Evolutionary conservation across 2,888 invertebrate species (phyloP).

Genomic region (Nomada ferruginata): DNA sequence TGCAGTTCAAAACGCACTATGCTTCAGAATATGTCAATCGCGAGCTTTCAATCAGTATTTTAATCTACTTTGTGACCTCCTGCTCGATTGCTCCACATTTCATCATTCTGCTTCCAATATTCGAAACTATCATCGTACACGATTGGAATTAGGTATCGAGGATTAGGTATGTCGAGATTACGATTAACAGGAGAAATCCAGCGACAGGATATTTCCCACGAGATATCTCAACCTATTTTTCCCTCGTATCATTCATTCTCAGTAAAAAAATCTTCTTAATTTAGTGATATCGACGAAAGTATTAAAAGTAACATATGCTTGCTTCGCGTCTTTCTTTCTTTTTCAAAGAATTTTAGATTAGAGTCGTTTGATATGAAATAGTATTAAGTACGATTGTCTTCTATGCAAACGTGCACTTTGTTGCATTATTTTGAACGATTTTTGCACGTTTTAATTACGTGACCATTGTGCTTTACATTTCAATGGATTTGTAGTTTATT

Average conservation of each 20-base stretch:
- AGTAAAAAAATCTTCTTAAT: neutral
- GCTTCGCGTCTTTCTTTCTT: neutral
- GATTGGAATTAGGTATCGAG: conserved; percentile 40
- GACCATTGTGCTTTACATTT: too few relatives aligned
- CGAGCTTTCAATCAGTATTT: neutral
- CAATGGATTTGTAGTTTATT: too few relatives aligned
- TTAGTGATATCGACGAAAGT: neutral
- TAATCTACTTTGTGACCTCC: neutral
- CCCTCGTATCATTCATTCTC: neutral
- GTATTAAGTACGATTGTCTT: neutral
- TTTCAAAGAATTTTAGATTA: neutral
- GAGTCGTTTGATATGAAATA: neutral
- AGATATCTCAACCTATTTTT: conserved; percentile 6
- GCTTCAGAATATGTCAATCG: too few relatives aligned
- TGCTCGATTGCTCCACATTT: conserved; percentile 1
- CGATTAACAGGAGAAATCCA: conserved; percentile 41
- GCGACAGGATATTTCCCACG: conserved; percentile 49
- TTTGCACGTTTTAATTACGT: neutral
- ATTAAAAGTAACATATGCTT: neutral
- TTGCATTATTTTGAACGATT: neutral
- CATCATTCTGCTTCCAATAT: neutral
- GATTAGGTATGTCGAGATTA: conserved; percentile 45
- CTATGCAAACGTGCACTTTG: neutral
- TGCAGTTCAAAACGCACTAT: too few relatives aligned
- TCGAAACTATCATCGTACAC: conserved; percentile 1